phyloP scores from a whole-genome alignment of 2,888 invertebrate species.

The Diaphora mendica region DNA sequence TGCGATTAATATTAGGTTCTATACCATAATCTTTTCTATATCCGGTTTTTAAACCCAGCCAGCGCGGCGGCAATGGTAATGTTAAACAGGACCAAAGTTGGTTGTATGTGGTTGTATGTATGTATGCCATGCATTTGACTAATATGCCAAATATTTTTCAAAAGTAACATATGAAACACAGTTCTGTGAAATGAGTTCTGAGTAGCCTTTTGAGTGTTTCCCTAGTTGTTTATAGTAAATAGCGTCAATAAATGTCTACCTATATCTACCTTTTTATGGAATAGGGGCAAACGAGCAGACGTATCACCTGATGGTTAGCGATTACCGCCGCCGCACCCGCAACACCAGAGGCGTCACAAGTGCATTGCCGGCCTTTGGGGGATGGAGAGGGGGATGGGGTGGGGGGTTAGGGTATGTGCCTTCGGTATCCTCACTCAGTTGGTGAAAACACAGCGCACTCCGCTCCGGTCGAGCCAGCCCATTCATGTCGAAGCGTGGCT shows the following conservation, averaged over 20 bases:
- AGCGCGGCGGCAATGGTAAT: slow-evolving; percentile 29
- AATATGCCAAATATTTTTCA: slow-evolving; percentile 61
- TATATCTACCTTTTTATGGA: not conserved
- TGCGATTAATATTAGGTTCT: slow-evolving; percentile 27
- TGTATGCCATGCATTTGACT: slow-evolving; percentile 50
- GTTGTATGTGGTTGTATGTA: slow-evolving; percentile 14
- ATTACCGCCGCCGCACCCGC: no score
- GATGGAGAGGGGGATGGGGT: no score
- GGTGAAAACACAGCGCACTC: no score
- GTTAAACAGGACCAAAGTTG: slow-evolving; percentile 29
- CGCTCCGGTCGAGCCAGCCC: no score
- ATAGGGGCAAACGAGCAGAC: not conserved
- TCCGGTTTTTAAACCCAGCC: slow-evolving; percentile 48
- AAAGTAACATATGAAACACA: not conserved
- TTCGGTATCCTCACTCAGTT: no score
- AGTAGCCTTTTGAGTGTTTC: not conserved
- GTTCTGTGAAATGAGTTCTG: not conserved
- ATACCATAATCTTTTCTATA: slow-evolving; percentile 49
- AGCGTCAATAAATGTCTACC: not conserved
- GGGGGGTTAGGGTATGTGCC: no score
- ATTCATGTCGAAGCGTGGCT: no score
- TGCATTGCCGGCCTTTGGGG: no score
- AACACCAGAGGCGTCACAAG: no score
- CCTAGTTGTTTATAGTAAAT: not conserved
- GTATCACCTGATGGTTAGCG: no score